These are phyloP conservation scores for Halisarca cf. caerulea DNA, from an alignment of 37 sponge, comb jelly and placozoan genomes.

Conservation along the genomic window DNA sequence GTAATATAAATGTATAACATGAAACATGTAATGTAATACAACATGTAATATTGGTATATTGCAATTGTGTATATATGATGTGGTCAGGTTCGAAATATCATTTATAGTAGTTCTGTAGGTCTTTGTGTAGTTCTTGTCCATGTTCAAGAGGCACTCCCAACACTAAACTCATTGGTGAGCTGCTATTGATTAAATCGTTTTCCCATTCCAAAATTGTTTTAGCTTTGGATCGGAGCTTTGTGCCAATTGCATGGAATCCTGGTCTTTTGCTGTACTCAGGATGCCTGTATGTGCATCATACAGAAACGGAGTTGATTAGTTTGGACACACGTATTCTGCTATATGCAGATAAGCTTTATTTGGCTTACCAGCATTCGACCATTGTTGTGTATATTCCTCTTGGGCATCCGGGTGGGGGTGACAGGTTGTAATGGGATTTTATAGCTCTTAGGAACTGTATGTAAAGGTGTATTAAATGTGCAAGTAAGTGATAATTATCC, in stretches of 20 bases:
- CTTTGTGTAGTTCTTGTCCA: conserved; percentile 49
- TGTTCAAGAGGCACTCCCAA: conserved; percentile 56
- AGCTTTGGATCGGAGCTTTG: neutral
- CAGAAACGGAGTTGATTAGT: neutral
- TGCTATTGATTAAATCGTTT: neutral
- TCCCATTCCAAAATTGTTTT: too few relatives aligned
- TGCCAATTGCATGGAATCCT: conserved; percentile 9
- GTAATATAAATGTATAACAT: too few relatives aligned
- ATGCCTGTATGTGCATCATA: conserved; percentile 45
- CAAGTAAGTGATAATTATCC: too few relatives aligned
- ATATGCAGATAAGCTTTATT: neutral
- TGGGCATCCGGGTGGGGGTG: conserved; percentile 71
- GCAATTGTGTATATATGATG: too few relatives aligned
- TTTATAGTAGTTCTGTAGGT: conserved; percentile 56
- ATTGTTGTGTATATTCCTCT: conserved; percentile 63
- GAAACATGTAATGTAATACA: too few relatives aligned
- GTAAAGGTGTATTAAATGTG: too few relatives aligned
- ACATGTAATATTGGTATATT: too few relatives aligned
- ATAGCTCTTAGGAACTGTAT: too few relatives aligned
- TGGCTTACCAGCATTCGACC: conserved; percentile 70
- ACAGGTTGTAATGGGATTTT: too few relatives aligned
- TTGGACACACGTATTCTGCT: neutral
- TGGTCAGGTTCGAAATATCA: too few relatives aligned
- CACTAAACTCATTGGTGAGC: neutral
- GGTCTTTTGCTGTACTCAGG: conserved; percentile 51